phyloP scores from a whole-genome alignment of 2,797 vertebrate genomes.

The Anguilla obscura region DNA sequence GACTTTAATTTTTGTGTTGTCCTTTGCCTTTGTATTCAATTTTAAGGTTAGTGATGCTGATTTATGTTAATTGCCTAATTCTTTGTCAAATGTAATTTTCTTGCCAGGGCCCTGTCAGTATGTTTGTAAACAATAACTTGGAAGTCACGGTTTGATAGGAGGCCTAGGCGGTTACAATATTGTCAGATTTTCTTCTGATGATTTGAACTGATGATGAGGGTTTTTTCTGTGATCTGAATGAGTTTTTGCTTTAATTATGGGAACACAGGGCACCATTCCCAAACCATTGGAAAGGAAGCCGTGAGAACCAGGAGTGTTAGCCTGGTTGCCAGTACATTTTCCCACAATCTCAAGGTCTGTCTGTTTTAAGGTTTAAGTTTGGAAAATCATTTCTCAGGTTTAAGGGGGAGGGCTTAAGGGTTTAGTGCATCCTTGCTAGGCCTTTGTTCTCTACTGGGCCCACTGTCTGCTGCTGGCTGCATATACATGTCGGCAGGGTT shows the following conservation, averaged over 20 bases:
- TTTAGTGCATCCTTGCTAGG: constrained; percentile 49
- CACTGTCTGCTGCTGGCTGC: constrained; percentile 44
- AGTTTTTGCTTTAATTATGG: neutral
- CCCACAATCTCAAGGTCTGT: neutral
- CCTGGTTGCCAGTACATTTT: neutral
- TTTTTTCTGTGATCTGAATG: neutral
- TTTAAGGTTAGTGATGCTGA: neutral
- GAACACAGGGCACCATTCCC: neutral
- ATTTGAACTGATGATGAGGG: neutral
- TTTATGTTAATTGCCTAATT: neutral
- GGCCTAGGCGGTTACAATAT: neutral
- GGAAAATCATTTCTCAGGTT: constrained; percentile 42
- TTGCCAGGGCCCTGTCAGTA: neutral
- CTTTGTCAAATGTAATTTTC: neutral
- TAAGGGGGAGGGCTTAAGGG: constrained; percentile 42
- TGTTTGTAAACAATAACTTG: neutral
- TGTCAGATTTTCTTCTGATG: neutral
- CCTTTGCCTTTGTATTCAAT: neutral
- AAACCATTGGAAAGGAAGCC: neutral
- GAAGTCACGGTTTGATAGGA: neutral
- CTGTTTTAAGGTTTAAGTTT: neutral
- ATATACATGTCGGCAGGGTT: constrained; percentile 51
- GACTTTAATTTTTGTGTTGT: neutral
- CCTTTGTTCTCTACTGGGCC: constrained; percentile 25
- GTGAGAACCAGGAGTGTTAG: neutral